Evolutionary conservation across 2,113 vertebrate species (phyloP).

Genomic region (Notiomystis cincta): DNA sequence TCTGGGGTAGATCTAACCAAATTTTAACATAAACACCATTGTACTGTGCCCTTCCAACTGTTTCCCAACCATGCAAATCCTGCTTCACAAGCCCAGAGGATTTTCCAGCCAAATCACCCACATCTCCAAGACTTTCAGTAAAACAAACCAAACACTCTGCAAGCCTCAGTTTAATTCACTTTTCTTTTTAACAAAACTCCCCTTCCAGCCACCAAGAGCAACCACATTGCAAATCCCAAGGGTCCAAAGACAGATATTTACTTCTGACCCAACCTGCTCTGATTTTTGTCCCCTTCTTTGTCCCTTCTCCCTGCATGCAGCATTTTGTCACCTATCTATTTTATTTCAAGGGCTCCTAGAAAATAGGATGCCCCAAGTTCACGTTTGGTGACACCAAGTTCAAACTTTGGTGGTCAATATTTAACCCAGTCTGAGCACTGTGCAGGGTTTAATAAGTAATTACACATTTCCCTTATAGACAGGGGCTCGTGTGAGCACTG

Average conservation of each 20-base stretch:
- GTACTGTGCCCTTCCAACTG: not conserved
- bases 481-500: not conserved
- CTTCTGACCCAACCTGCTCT: not conserved
- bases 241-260: not conserved
- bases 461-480: slow-evolving; percentile 3
- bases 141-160: not conserved
- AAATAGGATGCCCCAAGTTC: not conserved
- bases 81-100: not conserved
- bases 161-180: not conserved
- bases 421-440: slow-evolving; percentile 22
- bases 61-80: not conserved
- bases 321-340: not conserved
- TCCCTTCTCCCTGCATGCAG: not conserved
- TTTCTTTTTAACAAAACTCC: not conserved
- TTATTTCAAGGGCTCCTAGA: not conserved
- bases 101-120: not conserved
- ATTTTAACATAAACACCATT: not conserved
- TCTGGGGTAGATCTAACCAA: not conserved
- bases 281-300: not conserved
- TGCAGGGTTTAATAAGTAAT: slow-evolving; percentile 58
- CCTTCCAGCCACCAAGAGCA: not conserved
- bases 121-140: not conserved
- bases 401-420: slow-evolving; percentile 6
- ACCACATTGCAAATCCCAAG: not conserved
- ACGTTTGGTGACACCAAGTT: accelerated